phyloP scores from a whole-genome alignment of 2,797 vertebrate genomes.

The Bothrops alternatus region DNA sequence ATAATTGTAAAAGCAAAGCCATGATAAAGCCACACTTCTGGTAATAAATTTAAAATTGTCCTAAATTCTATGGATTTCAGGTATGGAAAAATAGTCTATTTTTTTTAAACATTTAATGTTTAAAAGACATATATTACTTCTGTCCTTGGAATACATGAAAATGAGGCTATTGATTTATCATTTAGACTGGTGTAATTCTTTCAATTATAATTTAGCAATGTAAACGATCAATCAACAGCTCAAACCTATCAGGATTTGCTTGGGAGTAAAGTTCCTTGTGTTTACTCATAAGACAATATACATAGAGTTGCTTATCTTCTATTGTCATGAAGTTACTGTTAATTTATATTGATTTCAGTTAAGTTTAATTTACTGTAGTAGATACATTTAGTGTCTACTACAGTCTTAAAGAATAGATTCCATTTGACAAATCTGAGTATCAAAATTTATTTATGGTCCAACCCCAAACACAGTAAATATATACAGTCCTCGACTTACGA shows the following conservation, averaged over 20 bases:
- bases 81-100: neutral
- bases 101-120: neutral
- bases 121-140: neutral
- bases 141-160: neutral
- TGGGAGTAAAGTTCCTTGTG: neutral
- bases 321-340: neutral
- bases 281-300: neutral
- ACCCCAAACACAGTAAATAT: neutral
- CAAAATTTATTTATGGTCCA: neutral
- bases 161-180: neutral
- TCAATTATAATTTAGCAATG: neutral
- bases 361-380: slow-evolving; percentile 7
- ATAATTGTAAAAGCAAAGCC: neutral
- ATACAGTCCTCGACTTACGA: neutral
- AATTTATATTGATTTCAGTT: slow-evolving; percentile 24
- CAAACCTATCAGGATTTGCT: neutral
- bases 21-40: neutral
- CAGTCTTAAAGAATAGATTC: neutral
- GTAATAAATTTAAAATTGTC: neutral
- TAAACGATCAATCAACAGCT: neutral
- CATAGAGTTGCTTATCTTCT: neutral
- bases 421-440: neutral
- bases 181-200: neutral
- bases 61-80: neutral
- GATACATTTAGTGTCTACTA: neutral